Evolutionary conservation across 2,113 vertebrate genomes (phyloP), one percentile per base, ranked within the genome.

Genomic region (Pelvicachromis taeniatus): DNA sequence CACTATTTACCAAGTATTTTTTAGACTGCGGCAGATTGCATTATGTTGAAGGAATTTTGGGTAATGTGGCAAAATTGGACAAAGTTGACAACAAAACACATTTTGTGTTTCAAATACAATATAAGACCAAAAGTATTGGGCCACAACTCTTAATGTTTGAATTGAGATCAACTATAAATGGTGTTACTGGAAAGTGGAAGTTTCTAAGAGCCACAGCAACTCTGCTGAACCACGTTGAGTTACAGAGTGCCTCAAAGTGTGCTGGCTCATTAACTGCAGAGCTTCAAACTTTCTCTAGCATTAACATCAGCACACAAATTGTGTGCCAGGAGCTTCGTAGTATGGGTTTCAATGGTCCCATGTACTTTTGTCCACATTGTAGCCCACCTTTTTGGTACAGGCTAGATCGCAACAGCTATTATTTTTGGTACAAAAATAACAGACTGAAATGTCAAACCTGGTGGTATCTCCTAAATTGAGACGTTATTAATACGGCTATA

Each of bases 381-480:
- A 73, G 68, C 26, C 68, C 10, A 7, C 23, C 23, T 12, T 42
- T 73, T 70, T 70, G 21, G 21, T 48, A 48, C 68, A 73, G 23
- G 68, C 48, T 31, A 73, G 4, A 73, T 73, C 0, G 4, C 42
- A 73, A 19, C 40, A 29, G 42, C 68, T 73, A 50, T 50, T 12
- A 73, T 48, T 73, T 26, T 73, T 73, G 45, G 6, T 10, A 50
- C 14, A 11, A 50, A 65, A 68, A 13, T 0, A 0, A 0, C 35
- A 45, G 38, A 26, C 38, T 70, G 35, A 70, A 45, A 70, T 16
- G 19, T 21, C n/a, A 45, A 26, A 70, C 13, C 13, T 45, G 65
- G 38, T 26, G 13, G 21, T 70, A 16, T 26, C 42, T 42, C 19
- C 38, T 45, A 45, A 45, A 26, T 42, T 21, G 7, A 70, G 3